A percentile compares a stretch with the other conserved stretches of the same genome.
Conservation (phyloP, 1,140 invertebrate species). For the Diplogasteroides magnus region DNA sequence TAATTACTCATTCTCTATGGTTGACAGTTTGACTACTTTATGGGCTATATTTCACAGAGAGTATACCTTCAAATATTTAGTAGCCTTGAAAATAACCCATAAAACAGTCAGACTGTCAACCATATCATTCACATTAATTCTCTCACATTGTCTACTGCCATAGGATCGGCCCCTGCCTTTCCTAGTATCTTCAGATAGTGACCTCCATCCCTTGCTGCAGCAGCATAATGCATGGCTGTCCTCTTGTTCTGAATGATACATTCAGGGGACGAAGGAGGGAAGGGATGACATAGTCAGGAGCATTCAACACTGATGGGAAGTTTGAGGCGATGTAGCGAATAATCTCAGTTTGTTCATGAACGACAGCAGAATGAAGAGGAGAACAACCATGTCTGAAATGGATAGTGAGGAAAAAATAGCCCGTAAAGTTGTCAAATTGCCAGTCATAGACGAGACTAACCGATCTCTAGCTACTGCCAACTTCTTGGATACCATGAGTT, state of each 20-base stretch:
- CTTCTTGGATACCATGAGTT: conserved; percentile 60
- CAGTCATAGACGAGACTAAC: conserved; percentile 1
- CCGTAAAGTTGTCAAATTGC: background rate
- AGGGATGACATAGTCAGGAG: conserved; percentile 53
- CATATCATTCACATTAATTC: background rate
- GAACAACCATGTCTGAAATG: conserved; percentile 68
- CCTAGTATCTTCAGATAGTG: conserved; percentile 79
- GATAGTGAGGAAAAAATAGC: conserved; percentile 16
- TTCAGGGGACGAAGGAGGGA: no score
- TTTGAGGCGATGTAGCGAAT: conserved; percentile 57
- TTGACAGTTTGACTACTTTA: background rate
- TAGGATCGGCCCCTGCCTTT: conserved; percentile 76
- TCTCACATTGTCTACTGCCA: conserved; percentile 74
- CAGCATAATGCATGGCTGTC: conserved; percentile 84
- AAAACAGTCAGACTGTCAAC: no score
- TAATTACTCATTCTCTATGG: background rate
- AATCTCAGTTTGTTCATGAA: conserved; percentile 69
- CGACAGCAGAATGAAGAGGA: conserved; percentile 66
- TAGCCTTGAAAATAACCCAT: background rate
- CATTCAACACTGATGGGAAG: conserved; percentile 49
- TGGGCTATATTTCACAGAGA: no score
- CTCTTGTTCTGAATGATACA: conserved; percentile 66
- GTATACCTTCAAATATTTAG: no score
- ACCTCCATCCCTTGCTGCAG: conserved; percentile 75
- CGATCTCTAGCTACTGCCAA: conserved; percentile 69